phyloP scores from a whole-genome alignment of 2,888 invertebrate species.

The Drosophila antonietae region DNA sequence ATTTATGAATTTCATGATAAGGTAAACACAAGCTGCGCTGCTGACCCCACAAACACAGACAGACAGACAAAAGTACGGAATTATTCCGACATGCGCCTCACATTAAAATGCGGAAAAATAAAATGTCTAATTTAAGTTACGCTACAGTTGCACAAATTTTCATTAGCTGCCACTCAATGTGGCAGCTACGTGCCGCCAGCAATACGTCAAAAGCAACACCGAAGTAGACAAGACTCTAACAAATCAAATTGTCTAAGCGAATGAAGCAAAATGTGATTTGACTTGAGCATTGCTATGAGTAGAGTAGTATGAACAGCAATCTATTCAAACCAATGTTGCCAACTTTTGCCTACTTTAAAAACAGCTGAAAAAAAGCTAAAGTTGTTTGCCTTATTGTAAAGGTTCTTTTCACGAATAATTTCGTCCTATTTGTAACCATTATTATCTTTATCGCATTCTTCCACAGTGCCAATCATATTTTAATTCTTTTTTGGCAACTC shows the following conservation, averaged over 20 bases:
- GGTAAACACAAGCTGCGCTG: conserved; percentile 69
- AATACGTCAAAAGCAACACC: conserved; percentile 26
- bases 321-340: no score
- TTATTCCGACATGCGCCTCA: conserved; percentile 27
- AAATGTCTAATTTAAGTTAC: conserved; percentile 75
- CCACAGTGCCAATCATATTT: no score
- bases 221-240: background rate
- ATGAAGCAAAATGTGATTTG: no score
- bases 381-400: no score
- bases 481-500: no score
- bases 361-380: no score
- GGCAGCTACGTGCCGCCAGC: conserved; percentile 34
- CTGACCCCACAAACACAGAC: conserved; percentile 23
- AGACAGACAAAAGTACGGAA: conserved; percentile 7
- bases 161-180: conserved; percentile 49
- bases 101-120: conserved; percentile 52
- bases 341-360: no score
- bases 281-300: no score
- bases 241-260: background rate
- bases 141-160: conserved; percentile 66
- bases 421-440: no score
- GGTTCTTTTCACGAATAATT: no score
- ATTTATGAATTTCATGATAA: conserved; percentile 79
- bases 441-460: no score
- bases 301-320: no score